phyloP scores from a whole-genome alignment of 2,797 vertebrate genomes.

The Phoeniculus purpureus region DNA sequence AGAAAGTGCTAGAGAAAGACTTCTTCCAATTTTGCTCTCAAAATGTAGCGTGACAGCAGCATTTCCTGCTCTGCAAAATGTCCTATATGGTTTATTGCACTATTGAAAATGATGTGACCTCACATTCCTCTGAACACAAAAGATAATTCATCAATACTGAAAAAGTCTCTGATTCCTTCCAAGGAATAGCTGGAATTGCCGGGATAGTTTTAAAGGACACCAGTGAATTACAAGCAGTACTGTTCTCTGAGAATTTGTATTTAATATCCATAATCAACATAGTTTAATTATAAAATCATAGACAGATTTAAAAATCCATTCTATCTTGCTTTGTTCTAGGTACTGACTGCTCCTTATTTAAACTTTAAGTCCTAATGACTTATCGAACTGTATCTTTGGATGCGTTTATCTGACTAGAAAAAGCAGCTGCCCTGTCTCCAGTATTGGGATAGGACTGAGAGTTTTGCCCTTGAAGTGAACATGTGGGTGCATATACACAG shows the following conservation, averaged over 20 bases:
- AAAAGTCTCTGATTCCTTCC: conserved; percentile 65
- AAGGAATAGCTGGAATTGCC: conserved; percentile 73
- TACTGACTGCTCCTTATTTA: background rate
- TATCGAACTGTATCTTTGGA: background rate
- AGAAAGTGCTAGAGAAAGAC: background rate
- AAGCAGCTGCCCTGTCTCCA: background rate
- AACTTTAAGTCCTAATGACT: background rate
- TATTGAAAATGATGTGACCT: conserved; percentile 31
- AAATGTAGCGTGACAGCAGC: background rate
- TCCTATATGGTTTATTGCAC: background rate
- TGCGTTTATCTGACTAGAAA: background rate
- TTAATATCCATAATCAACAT: conserved; percentile 37
- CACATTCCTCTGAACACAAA: conserved; percentile 76
- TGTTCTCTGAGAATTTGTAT: conserved; percentile 44
- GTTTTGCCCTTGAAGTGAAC: background rate
- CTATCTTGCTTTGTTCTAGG: background rate
- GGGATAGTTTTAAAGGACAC: conserved; percentile 70
- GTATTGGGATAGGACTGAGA: background rate
- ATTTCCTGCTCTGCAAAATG: background rate
- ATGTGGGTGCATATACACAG: background rate
- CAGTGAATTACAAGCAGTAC: conserved; percentile 40
- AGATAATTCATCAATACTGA: conserved; percentile 73
- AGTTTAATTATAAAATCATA: background rate
- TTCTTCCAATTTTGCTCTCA: background rate
- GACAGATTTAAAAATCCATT: background rate